phyloP scores from a whole-genome alignment of 2,888 invertebrate genomes.

The Theodoxus fluviatilis region DNA sequence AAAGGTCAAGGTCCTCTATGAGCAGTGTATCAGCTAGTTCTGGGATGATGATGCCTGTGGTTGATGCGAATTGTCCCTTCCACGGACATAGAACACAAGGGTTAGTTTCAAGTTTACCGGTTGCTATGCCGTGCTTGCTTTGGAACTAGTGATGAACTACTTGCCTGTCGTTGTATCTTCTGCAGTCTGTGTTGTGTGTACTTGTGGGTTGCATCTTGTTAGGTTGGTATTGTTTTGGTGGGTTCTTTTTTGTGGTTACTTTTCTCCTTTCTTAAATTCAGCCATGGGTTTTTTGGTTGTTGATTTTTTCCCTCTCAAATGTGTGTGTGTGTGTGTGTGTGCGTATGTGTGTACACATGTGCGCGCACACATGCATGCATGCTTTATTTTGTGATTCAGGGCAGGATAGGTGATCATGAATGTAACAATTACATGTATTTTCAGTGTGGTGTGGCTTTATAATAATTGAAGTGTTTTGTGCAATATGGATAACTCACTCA shows the following conservation, averaged over 20 bases:
- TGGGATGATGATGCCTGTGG: conserved; percentile 43
- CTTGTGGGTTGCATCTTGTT: neutral
- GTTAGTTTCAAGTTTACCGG: too few relatives aligned
- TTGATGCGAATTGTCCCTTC: conserved; percentile 66
- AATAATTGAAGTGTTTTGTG: too few relatives aligned
- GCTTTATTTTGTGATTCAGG: too few relatives aligned
- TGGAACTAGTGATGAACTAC: too few relatives aligned
- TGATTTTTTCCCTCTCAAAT: neutral
- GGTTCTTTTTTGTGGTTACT: neutral
- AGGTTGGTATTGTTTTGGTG: neutral
- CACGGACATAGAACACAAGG: conserved; percentile 64
- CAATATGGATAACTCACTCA: too few relatives aligned
- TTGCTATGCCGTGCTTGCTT: too few relatives aligned
- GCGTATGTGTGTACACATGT: neutral
- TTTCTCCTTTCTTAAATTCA: neutral
- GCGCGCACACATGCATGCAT: too few relatives aligned
- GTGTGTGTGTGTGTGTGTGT: neutral
- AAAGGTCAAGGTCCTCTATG: conserved; percentile 32
- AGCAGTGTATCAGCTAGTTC: too few relatives aligned
- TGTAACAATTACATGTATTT: too few relatives aligned
- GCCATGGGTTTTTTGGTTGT: neutral
- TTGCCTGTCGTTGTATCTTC: too few relatives aligned
- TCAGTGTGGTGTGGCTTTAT: too few relatives aligned
- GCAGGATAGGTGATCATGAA: too few relatives aligned
- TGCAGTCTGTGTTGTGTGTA: neutral